Evolutionary conservation across 1,140 invertebrate species (phyloP).

Genomic region (Drosophila tropicalis): DNA sequence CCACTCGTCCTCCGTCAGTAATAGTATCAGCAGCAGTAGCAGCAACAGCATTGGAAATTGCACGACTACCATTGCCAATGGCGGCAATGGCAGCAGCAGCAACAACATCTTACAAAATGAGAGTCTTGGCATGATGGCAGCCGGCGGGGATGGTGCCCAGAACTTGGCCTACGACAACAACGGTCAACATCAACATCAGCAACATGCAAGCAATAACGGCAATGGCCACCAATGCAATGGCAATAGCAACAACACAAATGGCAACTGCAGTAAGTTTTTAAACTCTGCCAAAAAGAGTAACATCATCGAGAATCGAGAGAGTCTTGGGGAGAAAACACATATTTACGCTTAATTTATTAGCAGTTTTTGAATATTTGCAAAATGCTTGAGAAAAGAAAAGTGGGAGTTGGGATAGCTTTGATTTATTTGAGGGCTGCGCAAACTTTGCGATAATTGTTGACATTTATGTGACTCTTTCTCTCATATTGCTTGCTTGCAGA

Average conservation of each 20-base stretch:
- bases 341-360: conserved; percentile 74
- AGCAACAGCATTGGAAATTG: conserved; percentile 18
- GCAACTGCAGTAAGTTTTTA: conserved; percentile 69
- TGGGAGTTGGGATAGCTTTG: conserved; percentile 54
- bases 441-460: conserved; percentile 71
- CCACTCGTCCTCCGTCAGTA: neutral
- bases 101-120: conserved; percentile 24
- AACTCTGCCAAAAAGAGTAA: conserved; percentile 7
- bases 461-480: conserved; percentile 33
- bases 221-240: conserved; percentile 18
- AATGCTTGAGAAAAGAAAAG: conserved; percentile 46
- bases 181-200: conserved; percentile 28
- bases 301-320: neutral
- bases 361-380: conserved; percentile 73
- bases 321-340: conserved; percentile 14
- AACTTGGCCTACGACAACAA: conserved; percentile 61
- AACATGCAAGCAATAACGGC: conserved; percentile 7
- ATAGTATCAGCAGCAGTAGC: conserved; percentile 31
- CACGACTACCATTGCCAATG: conserved; percentile 23
- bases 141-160: conserved; percentile 51
- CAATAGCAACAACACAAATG: conserved; percentile 45
- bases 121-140: conserved; percentile 53
- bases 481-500: conserved; percentile 46
- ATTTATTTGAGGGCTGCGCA: conserved; percentile 72
- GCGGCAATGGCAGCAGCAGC: neutral